phyloP scores from a whole-genome alignment of 2,113 vertebrate genomes.

The Glareola pratincola region DNA sequence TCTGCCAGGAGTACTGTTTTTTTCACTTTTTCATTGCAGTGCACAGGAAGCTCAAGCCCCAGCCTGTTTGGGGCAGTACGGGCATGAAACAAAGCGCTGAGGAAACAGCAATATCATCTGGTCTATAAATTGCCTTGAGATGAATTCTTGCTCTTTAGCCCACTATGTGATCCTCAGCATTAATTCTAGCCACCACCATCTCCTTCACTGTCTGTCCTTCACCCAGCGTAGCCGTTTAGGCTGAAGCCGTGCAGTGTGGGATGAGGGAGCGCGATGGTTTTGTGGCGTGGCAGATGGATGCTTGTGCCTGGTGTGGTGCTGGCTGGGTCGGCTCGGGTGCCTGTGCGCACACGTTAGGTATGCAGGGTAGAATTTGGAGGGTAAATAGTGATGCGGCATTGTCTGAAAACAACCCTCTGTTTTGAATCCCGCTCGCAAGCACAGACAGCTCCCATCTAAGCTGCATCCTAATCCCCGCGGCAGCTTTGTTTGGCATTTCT shows the following conservation, averaged over 20 bases:
- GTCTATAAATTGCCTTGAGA: not conserved
- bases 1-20: not conserved
- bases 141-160: not conserved
- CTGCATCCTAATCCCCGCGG: not conserved
- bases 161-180: not conserved
- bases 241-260: not conserved
- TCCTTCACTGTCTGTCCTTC: not conserved
- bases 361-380: not conserved
- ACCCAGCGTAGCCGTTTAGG: not conserved
- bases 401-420: slow-evolving; percentile 24
- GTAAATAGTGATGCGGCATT: slow-evolving; percentile 36
- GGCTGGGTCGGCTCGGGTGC: not conserved
- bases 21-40: not conserved
- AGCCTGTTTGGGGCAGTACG: not conserved
- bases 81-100: not conserved
- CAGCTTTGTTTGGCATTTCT: slow-evolving; percentile 28
- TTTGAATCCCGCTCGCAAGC: slow-evolving; percentile 27
- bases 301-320: not conserved
- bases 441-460: slow-evolving; percentile 34
- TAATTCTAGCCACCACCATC: not conserved
- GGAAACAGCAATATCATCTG: not conserved
- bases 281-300: not conserved
- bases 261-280: not conserved
- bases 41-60: not conserved
- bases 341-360: slow-evolving; percentile 20